Evolutionary conservation across 2,888 invertebrate genomes (phyloP).

Genomic region (Alsophila aescularia): DNA sequence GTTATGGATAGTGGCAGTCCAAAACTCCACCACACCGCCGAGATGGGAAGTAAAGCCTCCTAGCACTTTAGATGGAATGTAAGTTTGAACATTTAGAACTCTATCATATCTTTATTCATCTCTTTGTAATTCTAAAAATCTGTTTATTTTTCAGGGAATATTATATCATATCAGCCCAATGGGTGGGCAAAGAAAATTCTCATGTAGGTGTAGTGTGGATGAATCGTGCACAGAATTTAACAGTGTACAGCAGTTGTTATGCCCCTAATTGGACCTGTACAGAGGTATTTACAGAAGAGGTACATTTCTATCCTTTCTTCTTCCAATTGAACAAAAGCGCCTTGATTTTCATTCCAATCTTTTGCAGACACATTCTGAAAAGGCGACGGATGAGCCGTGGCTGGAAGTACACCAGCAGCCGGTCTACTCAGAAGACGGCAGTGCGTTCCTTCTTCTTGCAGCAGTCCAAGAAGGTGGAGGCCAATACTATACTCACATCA

Average conservation of each 20-base stretch:
- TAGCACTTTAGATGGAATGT: slow-evolving; percentile 91
- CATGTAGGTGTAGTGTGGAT: slow-evolving; percentile 96
- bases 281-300: slow-evolving; percentile 83
- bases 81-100: slow-evolving; percentile 69
- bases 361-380: slow-evolving; percentile 90
- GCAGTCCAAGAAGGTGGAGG: slow-evolving; percentile 93
- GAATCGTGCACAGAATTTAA: slow-evolving; percentile 96
- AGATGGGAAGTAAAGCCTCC: slow-evolving; percentile 90
- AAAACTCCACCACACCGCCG: slow-evolving; percentile 86
- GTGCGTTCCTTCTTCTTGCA: slow-evolving; percentile 92
- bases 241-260: slow-evolving; percentile 93
- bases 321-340: slow-evolving; percentile 11
- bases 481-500: slow-evolving; percentile 94
- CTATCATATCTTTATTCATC: not conserved
- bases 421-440: slow-evolving; percentile 92
- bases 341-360: slow-evolving; percentile 15
- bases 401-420: slow-evolving; percentile 93
- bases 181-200: slow-evolving; percentile 91
- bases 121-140: not conserved
- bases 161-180: slow-evolving; percentile 96
- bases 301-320: slow-evolving; percentile 16
- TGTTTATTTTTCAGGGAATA: slow-evolving; percentile 88
- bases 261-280: slow-evolving; percentile 93
- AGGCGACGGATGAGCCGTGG: slow-evolving; percentile 94
- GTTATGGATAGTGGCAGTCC: slow-evolving; percentile 91